Conservation (phyloP, 2,113 vertebrate species). For the Eclectus roratus region DNA sequence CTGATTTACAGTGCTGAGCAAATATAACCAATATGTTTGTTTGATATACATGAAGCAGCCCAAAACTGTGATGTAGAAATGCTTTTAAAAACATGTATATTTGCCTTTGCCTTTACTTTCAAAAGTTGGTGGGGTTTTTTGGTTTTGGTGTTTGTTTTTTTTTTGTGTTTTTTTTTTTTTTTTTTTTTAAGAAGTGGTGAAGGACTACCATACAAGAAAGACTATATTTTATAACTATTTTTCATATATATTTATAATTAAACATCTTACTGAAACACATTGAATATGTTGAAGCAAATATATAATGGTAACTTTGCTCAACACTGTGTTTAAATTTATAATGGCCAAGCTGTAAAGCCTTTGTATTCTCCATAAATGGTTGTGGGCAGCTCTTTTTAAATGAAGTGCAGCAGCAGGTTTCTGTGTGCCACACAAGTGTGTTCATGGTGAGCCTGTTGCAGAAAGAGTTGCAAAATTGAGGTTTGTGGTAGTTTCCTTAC, state of each 20-base stretch:
- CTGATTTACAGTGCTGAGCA: constrained; percentile 60
- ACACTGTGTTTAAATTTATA: constrained; percentile 64
- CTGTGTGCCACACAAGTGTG: background rate
- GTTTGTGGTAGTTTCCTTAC: background rate
- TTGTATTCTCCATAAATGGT: constrained; percentile 13
- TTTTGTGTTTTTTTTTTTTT: constrained; percentile 46
- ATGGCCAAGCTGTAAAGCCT: constrained; percentile 20
- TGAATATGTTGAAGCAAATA: constrained; percentile 65
- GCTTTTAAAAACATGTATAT: constrained; percentile 55
- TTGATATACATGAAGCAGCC: constrained; percentile 32
- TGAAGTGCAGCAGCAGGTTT: constrained; percentile 12
- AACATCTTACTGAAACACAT: constrained; percentile 67
- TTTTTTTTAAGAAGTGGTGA: constrained; percentile 45
- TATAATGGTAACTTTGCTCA: constrained; percentile 69
- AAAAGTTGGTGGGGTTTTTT: background rate
- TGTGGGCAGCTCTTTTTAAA: constrained; percentile 4
- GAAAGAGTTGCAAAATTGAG: background rate
- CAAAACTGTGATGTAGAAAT: constrained; percentile 68
- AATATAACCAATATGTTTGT: constrained; percentile 45
- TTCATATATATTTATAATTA: constrained; percentile 75
- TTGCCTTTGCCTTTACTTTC: constrained; percentile 61
- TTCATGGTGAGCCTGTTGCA: background rate
- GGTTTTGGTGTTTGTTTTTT: background rate
- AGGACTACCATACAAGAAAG: constrained; percentile 66
- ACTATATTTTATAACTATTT: constrained; percentile 77